Evolutionary conservation across 2,888 invertebrate genomes (phyloP).

Genomic region (Palloptera scutellata): DNA sequence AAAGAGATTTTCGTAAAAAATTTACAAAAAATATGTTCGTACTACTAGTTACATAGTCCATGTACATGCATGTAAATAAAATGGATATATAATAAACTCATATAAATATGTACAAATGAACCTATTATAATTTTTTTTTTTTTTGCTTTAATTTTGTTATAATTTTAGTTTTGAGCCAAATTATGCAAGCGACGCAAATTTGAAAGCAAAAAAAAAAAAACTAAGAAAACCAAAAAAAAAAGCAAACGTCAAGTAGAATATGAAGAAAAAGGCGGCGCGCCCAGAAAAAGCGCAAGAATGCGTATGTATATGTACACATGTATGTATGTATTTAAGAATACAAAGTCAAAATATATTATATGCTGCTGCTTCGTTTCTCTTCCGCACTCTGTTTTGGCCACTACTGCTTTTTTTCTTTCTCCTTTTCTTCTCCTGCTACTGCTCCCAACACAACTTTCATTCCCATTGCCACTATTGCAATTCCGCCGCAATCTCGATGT

Average conservation of each 20-base stretch:
- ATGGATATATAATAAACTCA: too few species aligned
- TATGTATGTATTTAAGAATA: too few species aligned
- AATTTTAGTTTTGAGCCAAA: not conserved
- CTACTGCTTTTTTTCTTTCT: not conserved
- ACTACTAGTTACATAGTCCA: not conserved
- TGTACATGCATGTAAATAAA: too few species aligned
- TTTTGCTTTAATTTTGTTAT: not conserved
- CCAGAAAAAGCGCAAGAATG: not conserved
- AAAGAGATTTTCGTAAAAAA: not conserved
- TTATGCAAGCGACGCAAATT: constrained; percentile 6
- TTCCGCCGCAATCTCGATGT: not conserved
- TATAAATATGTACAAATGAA: too few species aligned
- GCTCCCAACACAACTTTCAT: not conserved
- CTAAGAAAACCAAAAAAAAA: not conserved
- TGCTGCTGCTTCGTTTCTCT: not conserved
- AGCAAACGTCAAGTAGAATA: not conserved
- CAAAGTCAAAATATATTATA: not conserved
- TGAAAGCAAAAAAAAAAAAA: not conserved
- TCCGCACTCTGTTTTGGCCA: too few species aligned
- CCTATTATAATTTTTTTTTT: too few species aligned
- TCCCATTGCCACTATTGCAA: not conserved
- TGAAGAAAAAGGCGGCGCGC: constrained; percentile 1
- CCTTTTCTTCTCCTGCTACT: not conserved
- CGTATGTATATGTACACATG: not conserved
- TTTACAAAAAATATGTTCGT: not conserved